Conservation (phyloP, 2,113 vertebrate species). For the Pteronura brasiliensis region DNA sequence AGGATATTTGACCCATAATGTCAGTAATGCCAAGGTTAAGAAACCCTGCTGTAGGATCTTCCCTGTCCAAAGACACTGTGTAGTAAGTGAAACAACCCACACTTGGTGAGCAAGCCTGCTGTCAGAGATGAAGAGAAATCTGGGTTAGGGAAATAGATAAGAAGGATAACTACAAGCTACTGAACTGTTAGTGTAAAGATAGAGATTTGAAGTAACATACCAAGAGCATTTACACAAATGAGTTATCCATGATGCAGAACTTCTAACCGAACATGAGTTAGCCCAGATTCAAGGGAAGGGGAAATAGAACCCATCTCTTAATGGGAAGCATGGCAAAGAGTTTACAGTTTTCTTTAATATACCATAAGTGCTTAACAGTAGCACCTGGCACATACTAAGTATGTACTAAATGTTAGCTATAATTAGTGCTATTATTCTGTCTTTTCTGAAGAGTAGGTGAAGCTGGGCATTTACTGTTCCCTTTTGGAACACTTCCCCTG, state of each 20-base stretch:
- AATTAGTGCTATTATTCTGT: background rate
- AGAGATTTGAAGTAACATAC: background rate
- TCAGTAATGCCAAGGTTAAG: background rate
- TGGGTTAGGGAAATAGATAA: background rate
- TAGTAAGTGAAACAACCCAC: background rate
- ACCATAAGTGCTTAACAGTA: background rate
- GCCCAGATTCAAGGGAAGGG: background rate
- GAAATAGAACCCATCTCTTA: background rate
- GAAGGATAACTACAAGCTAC: background rate
- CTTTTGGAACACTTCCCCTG: background rate
- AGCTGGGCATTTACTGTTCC: background rate
- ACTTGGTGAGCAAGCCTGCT: background rate
- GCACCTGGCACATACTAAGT: background rate
- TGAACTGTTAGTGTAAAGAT: background rate
- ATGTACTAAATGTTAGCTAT: background rate
- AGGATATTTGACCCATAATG: background rate
- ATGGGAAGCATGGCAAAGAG: background rate
- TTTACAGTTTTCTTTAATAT: background rate
- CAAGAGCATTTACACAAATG: background rate
- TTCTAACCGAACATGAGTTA: background rate
- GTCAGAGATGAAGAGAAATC: background rate
- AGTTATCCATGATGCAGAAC: background rate
- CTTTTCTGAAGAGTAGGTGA: background rate
- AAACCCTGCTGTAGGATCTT: background rate
- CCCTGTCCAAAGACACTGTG: background rate